Percentiles rank a stretch among this genome's conserved stretches.
Evolutionary conservation across 2,797 vertebrate species (phyloP).

Genomic region (Yasuhikotakia modesta): DNA sequence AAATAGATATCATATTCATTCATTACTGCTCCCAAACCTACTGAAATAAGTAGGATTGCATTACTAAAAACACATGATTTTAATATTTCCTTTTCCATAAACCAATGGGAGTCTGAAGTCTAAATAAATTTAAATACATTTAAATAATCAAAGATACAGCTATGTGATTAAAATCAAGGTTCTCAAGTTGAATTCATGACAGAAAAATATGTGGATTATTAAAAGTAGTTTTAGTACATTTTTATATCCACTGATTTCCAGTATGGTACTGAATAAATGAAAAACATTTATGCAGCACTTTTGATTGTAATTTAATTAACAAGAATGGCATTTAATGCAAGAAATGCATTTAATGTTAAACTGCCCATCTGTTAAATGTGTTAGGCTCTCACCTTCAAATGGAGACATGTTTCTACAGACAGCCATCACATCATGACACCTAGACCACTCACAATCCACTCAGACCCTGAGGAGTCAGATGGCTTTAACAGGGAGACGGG

Average conservation of each 20-base stretch:
- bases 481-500: slow-evolving; percentile 41
- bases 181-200: not conserved
- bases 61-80: not conserved
- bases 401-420: slow-evolving; percentile 20
- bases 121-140: not conserved
- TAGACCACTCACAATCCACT: slow-evolving; percentile 42
- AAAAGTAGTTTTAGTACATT: too few relatives aligned
- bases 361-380: too few relatives aligned
- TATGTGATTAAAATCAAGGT: not conserved
- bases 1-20: slow-evolving; percentile 41
- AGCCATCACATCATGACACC: slow-evolving; percentile 39
- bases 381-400: not conserved
- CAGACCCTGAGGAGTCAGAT: slow-evolving; percentile 43
- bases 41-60: not conserved
- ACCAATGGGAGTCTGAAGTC: not conserved
- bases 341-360: not conserved
- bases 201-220: not conserved
- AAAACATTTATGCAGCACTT: too few relatives aligned
- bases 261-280: too few relatives aligned
- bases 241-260: too few relatives aligned
- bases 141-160: not conserved
- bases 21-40: not conserved
- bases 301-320: too few relatives aligned
- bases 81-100: not conserved
- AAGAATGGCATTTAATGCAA: too few relatives aligned